Conservation (phyloP, 2,113 vertebrate genomes). For the Oryzias javanicus region DNA sequence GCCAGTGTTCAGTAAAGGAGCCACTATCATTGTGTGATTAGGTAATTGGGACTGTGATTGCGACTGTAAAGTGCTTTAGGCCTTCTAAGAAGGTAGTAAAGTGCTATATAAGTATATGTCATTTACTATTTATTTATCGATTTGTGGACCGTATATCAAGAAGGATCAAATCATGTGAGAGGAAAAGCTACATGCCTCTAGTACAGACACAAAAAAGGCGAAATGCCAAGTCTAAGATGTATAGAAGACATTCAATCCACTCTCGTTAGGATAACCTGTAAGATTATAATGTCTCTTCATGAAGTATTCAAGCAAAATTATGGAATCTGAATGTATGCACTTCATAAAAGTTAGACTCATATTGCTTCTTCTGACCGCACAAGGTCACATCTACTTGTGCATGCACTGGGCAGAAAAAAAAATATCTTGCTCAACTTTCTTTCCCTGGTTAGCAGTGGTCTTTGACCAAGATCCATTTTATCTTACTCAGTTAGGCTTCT, state of each 20-base stretch:
- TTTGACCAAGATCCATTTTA: slow-evolving; percentile 52
- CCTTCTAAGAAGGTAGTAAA: too few relatives aligned
- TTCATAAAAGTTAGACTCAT: slow-evolving; percentile 32
- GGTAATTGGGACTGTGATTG: too few relatives aligned
- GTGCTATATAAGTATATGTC: too few relatives aligned
- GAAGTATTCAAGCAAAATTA: slow-evolving; percentile 13
- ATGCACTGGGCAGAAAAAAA: slow-evolving; percentile 20
- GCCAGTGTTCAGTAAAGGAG: too few relatives aligned
- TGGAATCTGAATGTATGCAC: slow-evolving; percentile 16
- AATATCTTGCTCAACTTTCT: slow-evolving; percentile 40
- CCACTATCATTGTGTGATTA: too few relatives aligned
- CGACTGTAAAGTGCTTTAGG: too few relatives aligned
- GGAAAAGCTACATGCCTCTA: too few relatives aligned
- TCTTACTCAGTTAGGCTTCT: slow-evolving; percentile 37
- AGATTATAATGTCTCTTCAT: slow-evolving; percentile 9
- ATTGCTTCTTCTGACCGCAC: slow-evolving; percentile 15
- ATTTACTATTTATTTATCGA: too few relatives aligned
- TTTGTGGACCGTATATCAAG: too few relatives aligned
- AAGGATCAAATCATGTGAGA: too few relatives aligned
- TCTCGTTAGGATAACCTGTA: slow-evolving; percentile 9
- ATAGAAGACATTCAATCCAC: not conserved
- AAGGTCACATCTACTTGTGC: slow-evolving; percentile 38
- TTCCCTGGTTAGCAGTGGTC: slow-evolving; percentile 14
- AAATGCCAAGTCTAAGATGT: not conserved
- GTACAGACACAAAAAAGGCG: too few relatives aligned